Evolutionary conservation across 2,797 vertebrate genomes (phyloP), one percentile per base, ranked within the genome.

Genomic region (Coreius guichenoti): DNA sequence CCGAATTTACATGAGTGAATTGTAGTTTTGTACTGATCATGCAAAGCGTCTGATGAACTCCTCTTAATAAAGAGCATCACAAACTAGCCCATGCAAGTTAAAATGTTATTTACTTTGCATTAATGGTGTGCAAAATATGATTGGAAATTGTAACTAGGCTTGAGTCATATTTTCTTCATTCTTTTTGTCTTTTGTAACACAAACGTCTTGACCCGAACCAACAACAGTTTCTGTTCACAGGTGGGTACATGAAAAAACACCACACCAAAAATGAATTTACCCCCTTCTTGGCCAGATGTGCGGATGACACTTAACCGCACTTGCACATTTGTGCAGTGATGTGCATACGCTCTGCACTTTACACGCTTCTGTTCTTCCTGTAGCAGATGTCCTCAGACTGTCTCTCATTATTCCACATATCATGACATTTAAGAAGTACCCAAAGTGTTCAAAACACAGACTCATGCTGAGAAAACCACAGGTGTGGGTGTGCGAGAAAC

Each of bases 341-440:
- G n/a, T 65, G 47, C 36, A 23, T 19, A 11, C 36, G 69, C 43
- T 11, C 6, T 6, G 45, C 63, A 36, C 31, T 9, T 51, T 14
- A 17, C 45, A 83, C 13, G 29, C 33, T 77, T 68, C 61, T 54
- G 21, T 29, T 21, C 67, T 58, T 84, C 65, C 36, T 79, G 75
- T 72, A 23, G 16, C 45, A 68, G 45, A 61, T 65, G 16, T 6
- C 9, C 8, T 45, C 11, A 69, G 4, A 26, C 17, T 54, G 26
- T 29, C n/a, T 65, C 43, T 47, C 21, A 39, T 36, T 65, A n/a
- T 74, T 36, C n/a, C 11, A 2, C 77, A 49, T 14, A 67, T n/a
- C 58, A 45, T 47, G 29, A 13, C 16, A 84, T 56, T 68, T 43
- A n/a, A 29, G 6, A 47, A 23, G 26, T 12, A 11, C 29, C 7